These are phyloP conservation scores for Dynastes maya DNA, from an alignment of 2,888 invertebrate genomes.

Conservation along the genomic window DNA sequence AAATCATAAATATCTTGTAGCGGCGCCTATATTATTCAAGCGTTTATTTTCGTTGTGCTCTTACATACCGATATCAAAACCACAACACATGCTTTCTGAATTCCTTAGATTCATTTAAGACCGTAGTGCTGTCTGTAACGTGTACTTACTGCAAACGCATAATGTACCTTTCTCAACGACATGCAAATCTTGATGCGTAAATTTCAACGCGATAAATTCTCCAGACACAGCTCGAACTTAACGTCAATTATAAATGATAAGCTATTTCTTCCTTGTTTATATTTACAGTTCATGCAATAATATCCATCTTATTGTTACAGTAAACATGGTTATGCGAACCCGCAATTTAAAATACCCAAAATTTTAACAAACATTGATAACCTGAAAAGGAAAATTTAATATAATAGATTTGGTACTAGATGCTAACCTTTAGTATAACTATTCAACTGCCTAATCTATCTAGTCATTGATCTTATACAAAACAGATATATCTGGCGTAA, in stretches of 20 bases:
- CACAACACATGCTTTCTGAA: conserved; percentile 41
- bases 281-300: too few relatives aligned
- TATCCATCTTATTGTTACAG: too few relatives aligned
- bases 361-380: too few relatives aligned
- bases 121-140: neutral
- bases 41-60: conserved; percentile 45
- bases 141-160: neutral
- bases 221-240: neutral
- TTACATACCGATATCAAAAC: conserved; percentile 44
- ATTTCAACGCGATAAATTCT: conserved; percentile 1
- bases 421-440: too few relatives aligned
- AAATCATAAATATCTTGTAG: conserved; percentile 41
- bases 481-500: too few relatives aligned
- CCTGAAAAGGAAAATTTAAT: too few relatives aligned
- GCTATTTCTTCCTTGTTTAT: too few relatives aligned
- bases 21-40: conserved; percentile 45
- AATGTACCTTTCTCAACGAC: neutral
- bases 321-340: too few relatives aligned
- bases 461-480: too few relatives aligned
- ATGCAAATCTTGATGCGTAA: neutral
- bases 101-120: conserved; percentile 43
- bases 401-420: too few relatives aligned
- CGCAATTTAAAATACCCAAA: too few relatives aligned
- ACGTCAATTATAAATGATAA: neutral
- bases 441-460: too few relatives aligned